Evolutionary conservation across 2,113 vertebrate genomes (phyloP), one percentile per base, ranked within the genome.

Genomic region (Neogale vison): DNA sequence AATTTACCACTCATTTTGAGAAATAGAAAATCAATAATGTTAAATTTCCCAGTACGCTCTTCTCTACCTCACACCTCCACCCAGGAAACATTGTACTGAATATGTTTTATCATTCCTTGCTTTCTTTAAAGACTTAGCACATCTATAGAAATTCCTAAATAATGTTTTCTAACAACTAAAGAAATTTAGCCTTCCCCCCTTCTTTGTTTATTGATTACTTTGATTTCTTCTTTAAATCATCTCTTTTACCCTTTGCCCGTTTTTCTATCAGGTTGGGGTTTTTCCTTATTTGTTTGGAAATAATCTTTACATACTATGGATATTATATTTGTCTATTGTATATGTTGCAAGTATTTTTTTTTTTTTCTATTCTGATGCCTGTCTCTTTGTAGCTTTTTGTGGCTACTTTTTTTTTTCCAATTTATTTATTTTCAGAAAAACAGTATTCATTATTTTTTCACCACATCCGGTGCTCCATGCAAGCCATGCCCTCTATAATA

Each of bases 221-320:
- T 96, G 24, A 90, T 81, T 81, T 97, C 34, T 82, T 76, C 92
- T 77, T 89, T 88, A 87, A 76, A 93, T 63, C 42, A 88, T 83
- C 26, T 87, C 23, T 83, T 95, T 95, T 39, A 93, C 26, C 20
- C 7, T 93, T 95, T 96, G 31, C 29, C 24, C 17, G 79, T 93
- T 96, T 97, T 93, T 87, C 61, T 92, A 65, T 92, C n/a, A 81
- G 55, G 20, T 24, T 92, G 23, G 31, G 7, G 24, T 72, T 96
- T 42, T 65, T 76, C 21, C 72, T 88, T 69, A 82, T 82, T 77
- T 18, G 50, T 92, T 96, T 87, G 15, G 90, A 90, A 39, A 79
- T 79, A 55, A 5, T 77, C 45, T 86, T 82, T 63, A 83, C 42
- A 34, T 45, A 71, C 67, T 86, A 65, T 18, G 31, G 20, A 65